Base-by-base conservation (phyloP, 2,113 vertebrate species). In the Alaudala cheleensis region DNA sequence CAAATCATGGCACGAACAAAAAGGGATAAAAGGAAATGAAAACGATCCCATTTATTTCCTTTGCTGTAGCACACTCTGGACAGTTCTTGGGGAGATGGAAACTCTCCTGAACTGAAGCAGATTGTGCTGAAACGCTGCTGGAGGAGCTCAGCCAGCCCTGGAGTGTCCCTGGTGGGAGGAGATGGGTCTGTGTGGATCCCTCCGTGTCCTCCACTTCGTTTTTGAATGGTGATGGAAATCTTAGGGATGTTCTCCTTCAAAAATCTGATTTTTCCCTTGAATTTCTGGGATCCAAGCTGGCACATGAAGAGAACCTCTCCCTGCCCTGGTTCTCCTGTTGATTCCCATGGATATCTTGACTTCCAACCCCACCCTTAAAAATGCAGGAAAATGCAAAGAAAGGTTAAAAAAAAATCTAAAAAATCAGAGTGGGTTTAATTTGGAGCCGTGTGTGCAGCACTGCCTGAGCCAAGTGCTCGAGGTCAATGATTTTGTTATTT, bases 1-100 rank as follows among this genome's bases (percentile, higher is more conserved):
- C 96, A 95, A 97, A 97, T 97, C 94, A 94, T 21, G 71, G 82
- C 93, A 91, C 50, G 34, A 92, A 88, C 79, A 80, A 93, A 91
- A 56, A 69, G 20, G 91, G 83, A 89, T 86, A 86, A 95, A 96
- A 95, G 20, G 70, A 92, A 97, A 92, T 92, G 87, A 74, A 88
- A 96, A 88, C 53, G 81, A 83, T 83, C n/a, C 49, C 78, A 49
- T 95, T 95, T 96, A 94, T 97, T 96, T 96, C 86, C 54, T 94
- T 72, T 86, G 60, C 94, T 95, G 78, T 50, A 90, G 66, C 86
- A 92, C 73, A 67, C 50, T 23, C 91, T 88, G 94, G 95, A 92
- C 91, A 54, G 86, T 90, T 91, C 76, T 50, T 90, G 57, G 73
- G 95, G 93, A 95, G 92, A 96, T 97, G 93, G 82, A 92, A 94